Evolutionary conservation across 1,140 invertebrate species (phyloP).

Genomic region (Hyles vespertilio): DNA sequence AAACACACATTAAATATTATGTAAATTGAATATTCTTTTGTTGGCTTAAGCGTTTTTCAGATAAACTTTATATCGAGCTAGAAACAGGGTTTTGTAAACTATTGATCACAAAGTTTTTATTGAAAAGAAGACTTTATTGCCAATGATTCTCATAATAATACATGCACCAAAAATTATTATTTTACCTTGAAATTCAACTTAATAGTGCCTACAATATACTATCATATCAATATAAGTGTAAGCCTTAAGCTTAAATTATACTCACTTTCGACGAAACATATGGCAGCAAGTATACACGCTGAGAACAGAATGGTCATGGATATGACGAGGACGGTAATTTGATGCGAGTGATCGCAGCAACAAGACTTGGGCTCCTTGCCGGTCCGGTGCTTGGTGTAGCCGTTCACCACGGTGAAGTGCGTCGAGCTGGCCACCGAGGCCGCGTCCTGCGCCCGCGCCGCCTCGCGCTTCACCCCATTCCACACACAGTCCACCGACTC

Average conservation of each 20-base stretch:
- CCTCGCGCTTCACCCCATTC: constrained; percentile 66
- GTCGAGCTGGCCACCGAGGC: constrained; percentile 88
- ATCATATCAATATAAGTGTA: too few relatives aligned
- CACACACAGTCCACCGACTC: constrained; percentile 57
- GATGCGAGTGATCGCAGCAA: constrained; percentile 84
- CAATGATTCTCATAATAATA: too few relatives aligned
- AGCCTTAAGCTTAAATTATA: constrained; percentile 21
- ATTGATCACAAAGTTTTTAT: too few relatives aligned
- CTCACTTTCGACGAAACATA: constrained; percentile 83
- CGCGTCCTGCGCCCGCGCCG: constrained; percentile 76
- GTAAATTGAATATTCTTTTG: not conserved
- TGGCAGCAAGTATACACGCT: constrained; percentile 84
- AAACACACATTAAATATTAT: not conserved
- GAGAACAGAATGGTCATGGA: constrained; percentile 87
- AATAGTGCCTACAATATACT: too few relatives aligned
- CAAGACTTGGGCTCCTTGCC: constrained; percentile 75
- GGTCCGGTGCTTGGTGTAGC: constrained; percentile 79
- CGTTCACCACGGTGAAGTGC: constrained; percentile 90
- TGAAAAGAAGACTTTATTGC: too few relatives aligned
- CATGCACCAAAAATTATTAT: too few relatives aligned
- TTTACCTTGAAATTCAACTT: too few relatives aligned
- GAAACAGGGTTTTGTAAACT: too few relatives aligned
- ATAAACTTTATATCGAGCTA: too few relatives aligned
- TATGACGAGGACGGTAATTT: constrained; percentile 86
- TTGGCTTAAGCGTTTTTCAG: too few relatives aligned